phyloP scores from a whole-genome alignment of 2,113 vertebrate genomes.

The Acanthisitta chloris region DNA sequence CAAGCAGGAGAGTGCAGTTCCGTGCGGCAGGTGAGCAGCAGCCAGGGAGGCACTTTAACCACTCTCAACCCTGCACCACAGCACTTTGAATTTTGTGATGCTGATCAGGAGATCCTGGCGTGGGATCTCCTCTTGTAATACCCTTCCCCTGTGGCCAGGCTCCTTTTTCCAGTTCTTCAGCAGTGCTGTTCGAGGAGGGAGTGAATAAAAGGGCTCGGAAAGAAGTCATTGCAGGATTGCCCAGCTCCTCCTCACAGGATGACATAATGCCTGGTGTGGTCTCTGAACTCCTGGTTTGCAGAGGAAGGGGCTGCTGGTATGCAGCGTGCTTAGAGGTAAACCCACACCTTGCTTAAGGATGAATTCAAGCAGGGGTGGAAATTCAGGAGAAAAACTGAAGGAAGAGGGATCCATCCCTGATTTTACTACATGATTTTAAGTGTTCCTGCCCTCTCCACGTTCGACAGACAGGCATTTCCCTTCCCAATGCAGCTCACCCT shows the following conservation, averaged over 20 bases:
- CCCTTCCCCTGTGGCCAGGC: neutral
- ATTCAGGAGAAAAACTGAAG: neutral
- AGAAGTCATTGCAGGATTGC: neutral
- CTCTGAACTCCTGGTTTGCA: neutral
- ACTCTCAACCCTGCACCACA: neutral
- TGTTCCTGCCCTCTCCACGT: neutral
- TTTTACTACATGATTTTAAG: neutral
- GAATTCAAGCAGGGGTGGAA: neutral
- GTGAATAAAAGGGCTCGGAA: neutral
- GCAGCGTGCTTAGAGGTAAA: neutral
- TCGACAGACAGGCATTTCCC: neutral
- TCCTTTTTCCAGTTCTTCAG: neutral
- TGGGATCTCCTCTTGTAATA: neutral
- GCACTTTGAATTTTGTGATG: neutral
- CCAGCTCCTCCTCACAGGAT: constrained; percentile 58
- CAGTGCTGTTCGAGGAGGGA: neutral
- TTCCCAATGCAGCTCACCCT: neutral
- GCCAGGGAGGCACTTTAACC: neutral
- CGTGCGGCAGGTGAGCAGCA: neutral
- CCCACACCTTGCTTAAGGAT: accelerated
- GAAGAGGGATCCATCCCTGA: neutral
- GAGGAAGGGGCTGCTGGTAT: neutral
- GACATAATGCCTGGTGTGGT: constrained; percentile 47
- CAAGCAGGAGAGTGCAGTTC: neutral
- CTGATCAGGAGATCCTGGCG: accelerated